Evolutionary conservation across 2,113 vertebrate species (phyloP).

Genomic region (Pungitius pungitius): DNA sequence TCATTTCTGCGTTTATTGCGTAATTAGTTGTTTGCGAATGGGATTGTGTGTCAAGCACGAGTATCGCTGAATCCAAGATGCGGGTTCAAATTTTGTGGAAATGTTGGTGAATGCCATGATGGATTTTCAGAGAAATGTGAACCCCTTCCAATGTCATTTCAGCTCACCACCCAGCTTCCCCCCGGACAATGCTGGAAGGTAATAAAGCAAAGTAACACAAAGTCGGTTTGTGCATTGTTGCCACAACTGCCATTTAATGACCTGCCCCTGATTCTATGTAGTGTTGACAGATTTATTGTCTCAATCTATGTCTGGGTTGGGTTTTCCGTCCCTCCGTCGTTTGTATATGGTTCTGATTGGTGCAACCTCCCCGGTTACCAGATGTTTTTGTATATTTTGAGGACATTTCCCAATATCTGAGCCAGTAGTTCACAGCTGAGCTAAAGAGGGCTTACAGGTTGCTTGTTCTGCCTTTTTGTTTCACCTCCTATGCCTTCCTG

Average conservation of each 20-base stretch:
- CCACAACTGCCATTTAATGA: constrained; percentile 51
- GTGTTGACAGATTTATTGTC: constrained; percentile 15
- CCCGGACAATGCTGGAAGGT: constrained; percentile 80
- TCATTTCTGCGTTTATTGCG: constrained; percentile 9
- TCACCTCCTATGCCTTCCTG: constrained; percentile 17
- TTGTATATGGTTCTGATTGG: constrained; percentile 13
- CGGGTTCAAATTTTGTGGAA: constrained; percentile 33
- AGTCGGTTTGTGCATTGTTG: constrained; percentile 59
- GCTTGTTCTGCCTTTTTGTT: background rate
- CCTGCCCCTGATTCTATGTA: constrained; percentile 36
- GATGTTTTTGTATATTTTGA: constrained; percentile 17
- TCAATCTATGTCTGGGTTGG: constrained; percentile 31
- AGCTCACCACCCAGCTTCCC: constrained; percentile 77
- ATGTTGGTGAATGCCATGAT: constrained; percentile 54
- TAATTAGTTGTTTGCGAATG: background rate
- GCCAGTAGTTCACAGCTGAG: constrained; percentile 22
- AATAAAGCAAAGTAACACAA: constrained; percentile 76
- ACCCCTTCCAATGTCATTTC: constrained; percentile 79
- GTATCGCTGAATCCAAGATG: constrained; percentile 3
- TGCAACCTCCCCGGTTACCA: background rate
- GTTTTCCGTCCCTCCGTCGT: constrained; percentile 19
- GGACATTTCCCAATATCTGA: constrained; percentile 5
- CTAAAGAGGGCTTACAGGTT: background rate
- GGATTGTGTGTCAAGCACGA: constrained; percentile 2
- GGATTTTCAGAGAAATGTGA: constrained; percentile 72